Evolutionary conservation across 2,888 invertebrate species (phyloP), one percentile per base, ranked within the genome.

Genomic region (Calliphora vomitoria): DNA sequence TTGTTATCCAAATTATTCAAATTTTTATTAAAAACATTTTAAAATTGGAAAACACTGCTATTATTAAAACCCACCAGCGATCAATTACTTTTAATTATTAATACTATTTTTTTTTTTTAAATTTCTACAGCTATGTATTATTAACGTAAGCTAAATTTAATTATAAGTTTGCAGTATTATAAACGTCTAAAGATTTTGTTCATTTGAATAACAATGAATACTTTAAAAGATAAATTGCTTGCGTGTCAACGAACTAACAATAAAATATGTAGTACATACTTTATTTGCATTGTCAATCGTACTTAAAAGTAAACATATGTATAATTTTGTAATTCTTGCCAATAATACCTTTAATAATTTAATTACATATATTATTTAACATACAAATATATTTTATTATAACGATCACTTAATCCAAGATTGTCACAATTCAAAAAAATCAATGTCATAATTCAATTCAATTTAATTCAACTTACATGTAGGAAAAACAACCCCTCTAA

Each of bases 101-200:
- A 62, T 25, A 55, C 20, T 44, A 58, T 31, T 25, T 75, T 53
- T 18, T 25, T 75, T 53, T 18, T 15, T 13, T 11, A 31, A 69
- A 6, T 69, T 25, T 47, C 44, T 75, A 11, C 25, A 62, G 74
- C 41, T n/a, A 55, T 62, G 3, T 1, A 47, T 50, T 82, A 74
- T 44, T 31, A 47, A 58, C 68, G 18, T 50, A 53, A 47, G 55
- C 68, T 74, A 53, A 35, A 20, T 66, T 53, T 64, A 64, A 50
- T 44, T 72, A 31, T 50, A 47, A 8, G 47, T n/a, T 41, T 68
- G 55, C 74, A 82, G 82, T 82, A 82, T 82, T 82, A 82, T 58
- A 68, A 44, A 18, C 18, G 25, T 62, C n/a, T 80, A 74, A 41
- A 71, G 0, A 0, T 20, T 69, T 18, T 55, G 53, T 74, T n/a